Evolutionary conservation across 2,797 vertebrate genomes (phyloP).

Genomic region (Sebastes elongatus): DNA sequence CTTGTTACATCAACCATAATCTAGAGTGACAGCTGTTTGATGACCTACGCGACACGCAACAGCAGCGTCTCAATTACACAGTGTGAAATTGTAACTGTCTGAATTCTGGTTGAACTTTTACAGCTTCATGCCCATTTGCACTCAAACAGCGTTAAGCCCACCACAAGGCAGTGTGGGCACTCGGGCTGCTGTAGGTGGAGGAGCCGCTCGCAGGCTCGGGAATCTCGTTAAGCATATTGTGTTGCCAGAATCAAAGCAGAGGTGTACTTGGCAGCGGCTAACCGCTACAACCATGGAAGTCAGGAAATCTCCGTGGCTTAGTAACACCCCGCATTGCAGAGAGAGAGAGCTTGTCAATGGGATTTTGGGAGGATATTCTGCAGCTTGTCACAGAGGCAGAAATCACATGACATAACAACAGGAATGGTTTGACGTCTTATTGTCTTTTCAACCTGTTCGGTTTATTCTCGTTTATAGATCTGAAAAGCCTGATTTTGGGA

Average conservation of each 20-base stretch:
- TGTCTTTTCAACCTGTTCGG: neutral
- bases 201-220: conserved; percentile 45
- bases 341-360: conserved; percentile 46
- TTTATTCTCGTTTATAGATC: neutral
- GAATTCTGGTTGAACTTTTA: conserved; percentile 62
- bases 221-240: conserved; percentile 71
- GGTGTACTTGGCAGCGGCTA: conserved; percentile 66
- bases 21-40: conserved; percentile 52
- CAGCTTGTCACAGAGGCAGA: conserved; percentile 30
- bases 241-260: conserved; percentile 69
- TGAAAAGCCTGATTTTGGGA: neutral
- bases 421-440: neutral
- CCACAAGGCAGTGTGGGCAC: conserved; percentile 55
- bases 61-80: conserved; percentile 47
- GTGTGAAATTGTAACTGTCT: conserved; percentile 60
- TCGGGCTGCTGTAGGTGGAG: conserved; percentile 42
- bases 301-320: conserved; percentile 58
- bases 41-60: conserved; percentile 53
- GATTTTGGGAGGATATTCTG: conserved; percentile 55
- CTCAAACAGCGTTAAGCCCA: conserved; percentile 54
- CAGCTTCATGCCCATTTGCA: conserved; percentile 54
- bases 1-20: conserved; percentile 62
- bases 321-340: conserved; percentile 44
- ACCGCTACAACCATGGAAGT: conserved; percentile 45
- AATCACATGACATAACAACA: conserved; percentile 17